These are phyloP conservation scores for Esox niger DNA, from an alignment of 2,113 vertebrate genomes.

Conservation along the genomic window DNA sequence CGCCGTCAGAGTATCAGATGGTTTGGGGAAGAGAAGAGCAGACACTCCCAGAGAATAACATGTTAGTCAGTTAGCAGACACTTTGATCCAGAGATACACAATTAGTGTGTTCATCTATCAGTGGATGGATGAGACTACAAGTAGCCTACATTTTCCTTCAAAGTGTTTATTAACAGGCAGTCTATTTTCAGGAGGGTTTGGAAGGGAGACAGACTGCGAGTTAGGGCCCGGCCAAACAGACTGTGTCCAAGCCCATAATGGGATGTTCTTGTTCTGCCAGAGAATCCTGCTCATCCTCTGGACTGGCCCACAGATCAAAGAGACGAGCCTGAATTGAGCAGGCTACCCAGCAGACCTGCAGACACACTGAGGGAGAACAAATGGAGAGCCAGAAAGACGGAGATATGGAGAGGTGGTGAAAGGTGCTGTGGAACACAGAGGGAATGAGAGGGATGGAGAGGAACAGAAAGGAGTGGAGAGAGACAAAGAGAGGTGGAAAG, in stretches of 20 bases:
- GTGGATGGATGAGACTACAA: no score
- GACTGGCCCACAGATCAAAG: slow-evolving; percentile 71
- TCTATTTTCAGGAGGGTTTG: no score
- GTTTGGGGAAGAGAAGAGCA: background rate
- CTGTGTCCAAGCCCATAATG: slow-evolving; percentile 28
- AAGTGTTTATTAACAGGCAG: no score
- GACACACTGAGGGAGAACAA: slow-evolving; percentile 5
- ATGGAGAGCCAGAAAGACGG: slow-evolving; percentile 1
- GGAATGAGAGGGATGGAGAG: background rate
- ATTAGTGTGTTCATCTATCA: no score
- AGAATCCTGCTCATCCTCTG: slow-evolving; percentile 66
- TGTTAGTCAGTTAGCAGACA: no score
- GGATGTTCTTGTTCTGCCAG: slow-evolving; percentile 69
- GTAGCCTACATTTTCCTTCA: no score
- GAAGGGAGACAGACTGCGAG: background rate
- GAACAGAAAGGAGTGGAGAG: background rate
- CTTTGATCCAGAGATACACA: no score
- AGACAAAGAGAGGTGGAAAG: slow-evolving; percentile 7
- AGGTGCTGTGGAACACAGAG: background rate
- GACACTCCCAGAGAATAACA: no score
- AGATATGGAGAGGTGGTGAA: background rate
- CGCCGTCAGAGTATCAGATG: no score
- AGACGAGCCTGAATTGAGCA: slow-evolving; percentile 45
- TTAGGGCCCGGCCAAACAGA: background rate
- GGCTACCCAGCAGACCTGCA: slow-evolving; percentile 22